Base-by-base conservation (phyloP, 2,888 invertebrate genomes). In the Heliconius ethilla region DNA sequence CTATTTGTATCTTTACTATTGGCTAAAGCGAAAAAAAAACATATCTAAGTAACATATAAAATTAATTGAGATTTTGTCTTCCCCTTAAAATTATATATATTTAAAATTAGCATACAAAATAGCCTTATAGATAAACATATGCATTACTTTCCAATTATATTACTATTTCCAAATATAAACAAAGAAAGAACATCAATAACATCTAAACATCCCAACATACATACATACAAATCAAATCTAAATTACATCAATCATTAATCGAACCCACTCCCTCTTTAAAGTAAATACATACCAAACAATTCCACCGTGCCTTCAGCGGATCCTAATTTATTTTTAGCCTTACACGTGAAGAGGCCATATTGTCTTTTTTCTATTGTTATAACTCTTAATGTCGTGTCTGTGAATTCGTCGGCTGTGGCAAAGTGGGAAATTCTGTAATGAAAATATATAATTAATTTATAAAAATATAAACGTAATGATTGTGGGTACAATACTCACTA, bases 331-430 rank as follows among this genome's bases (percentile, higher is more conserved):
- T 98, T 98, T 80, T 97, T 96, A 1, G 98, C 98, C 87, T 96
- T 97, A 94, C 98, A 98, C 0, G 96, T 95, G 91, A 98, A 98
- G 82, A 95, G 92, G 0, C 98, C 98, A 86, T 97, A 98, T 87
- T 98, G 98, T 18, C 97, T 95, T 87, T 98, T 98, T 91, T 98
- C 98, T 75, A 98, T 97, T 0, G 98, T 98, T 77, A 98, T 97
- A 4, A 98, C 97, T 78, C 98, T 96, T 37, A 98, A 92, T 0
- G 98, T 98, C 0, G 98, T 98, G 88, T 98, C 98, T 0, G 98
- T 98, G 86, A 97, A 98, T 87, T 98, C 98, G 86, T 98, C 98
- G 0, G 98, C 98, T 0, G 98, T 98, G 6, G 98, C 98, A 88
- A 98, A 98, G 87, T 98, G 98, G 0, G 98, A 98, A 84, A 98